phyloP scores from a whole-genome alignment of 2,797 vertebrate species.

The Clarias laeviceps region DNA sequence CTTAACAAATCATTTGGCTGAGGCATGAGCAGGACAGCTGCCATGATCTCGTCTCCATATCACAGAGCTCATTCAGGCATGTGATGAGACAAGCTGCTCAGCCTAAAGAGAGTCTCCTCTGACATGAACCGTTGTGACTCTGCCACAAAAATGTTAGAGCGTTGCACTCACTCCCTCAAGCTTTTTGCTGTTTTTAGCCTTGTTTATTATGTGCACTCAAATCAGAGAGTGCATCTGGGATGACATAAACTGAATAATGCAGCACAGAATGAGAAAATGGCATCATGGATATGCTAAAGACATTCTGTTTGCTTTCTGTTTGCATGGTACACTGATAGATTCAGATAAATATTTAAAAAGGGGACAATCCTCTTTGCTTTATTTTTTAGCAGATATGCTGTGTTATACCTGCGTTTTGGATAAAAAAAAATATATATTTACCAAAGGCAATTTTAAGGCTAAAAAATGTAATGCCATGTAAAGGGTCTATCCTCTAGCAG shows the following conservation, averaged over 20 bases:
- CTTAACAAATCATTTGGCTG: constrained; percentile 35
- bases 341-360: neutral
- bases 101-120: constrained; percentile 34
- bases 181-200: constrained; percentile 33
- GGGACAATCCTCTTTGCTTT: neutral
- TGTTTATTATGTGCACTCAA: constrained; percentile 33
- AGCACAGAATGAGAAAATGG: constrained; percentile 7
- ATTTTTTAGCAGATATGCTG: neutral
- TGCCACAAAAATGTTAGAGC: constrained; percentile 42
- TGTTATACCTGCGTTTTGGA: neutral
- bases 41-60: constrained; percentile 27
- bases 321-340: neutral
- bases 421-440: neutral
- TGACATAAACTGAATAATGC: constrained; percentile 34
- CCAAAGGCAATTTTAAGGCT: neutral
- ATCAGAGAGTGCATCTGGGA: constrained; percentile 22
- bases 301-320: neutral
- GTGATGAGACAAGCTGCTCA: constrained; percentile 19
- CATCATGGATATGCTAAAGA: constrained; percentile 9
- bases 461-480: neutral
- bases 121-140: constrained; percentile 42
- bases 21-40: constrained; percentile 25
- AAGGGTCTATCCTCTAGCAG: neutral
- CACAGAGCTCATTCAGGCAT: constrained; percentile 13
- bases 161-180: constrained; percentile 25